Evolutionary conservation across 2,797 vertebrate genomes (phyloP).

Genomic region (Zonotrichia albicollis): DNA sequence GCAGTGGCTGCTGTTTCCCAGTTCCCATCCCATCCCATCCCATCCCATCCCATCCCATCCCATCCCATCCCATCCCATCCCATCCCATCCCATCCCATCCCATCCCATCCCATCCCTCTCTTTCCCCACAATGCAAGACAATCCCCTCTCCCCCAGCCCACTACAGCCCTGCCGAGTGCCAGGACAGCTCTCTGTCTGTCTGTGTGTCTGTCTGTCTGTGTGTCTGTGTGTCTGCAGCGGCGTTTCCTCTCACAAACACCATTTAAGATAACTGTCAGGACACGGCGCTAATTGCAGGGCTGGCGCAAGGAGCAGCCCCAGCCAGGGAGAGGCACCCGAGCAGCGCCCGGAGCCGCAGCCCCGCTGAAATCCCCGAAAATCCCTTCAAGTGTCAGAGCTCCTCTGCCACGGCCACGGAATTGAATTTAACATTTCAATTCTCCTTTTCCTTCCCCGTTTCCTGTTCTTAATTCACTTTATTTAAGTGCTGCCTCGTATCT

Average conservation of each 20-base stretch:
- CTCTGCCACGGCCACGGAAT: accelerated
- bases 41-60: too few species aligned
- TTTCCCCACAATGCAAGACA: too few species aligned
- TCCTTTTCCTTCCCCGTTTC: neutral
- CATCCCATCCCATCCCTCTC: too few species aligned
- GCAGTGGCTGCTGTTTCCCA: too few species aligned
- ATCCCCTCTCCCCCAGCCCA: neutral
- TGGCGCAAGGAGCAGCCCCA: accelerated
- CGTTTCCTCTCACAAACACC: neutral
- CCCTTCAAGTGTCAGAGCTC: accelerated
- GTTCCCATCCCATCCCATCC: too few species aligned
- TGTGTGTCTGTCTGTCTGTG: neutral
- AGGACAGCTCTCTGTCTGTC: neutral
- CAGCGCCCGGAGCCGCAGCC: neutral
- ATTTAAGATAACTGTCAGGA: slow-evolving; percentile 1
- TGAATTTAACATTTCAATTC: neutral
- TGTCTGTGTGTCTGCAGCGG: neutral
- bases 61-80: too few species aligned
- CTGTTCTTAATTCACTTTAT: neutral
- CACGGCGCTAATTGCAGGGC: neutral
- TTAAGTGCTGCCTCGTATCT: neutral
- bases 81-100: too few species aligned
- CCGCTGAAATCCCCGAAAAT: neutral
- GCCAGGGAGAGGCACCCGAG: accelerated
- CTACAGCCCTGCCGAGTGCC: neutral